Base-by-base conservation (phyloP, 2,888 invertebrate genomes). In the Sacculina carcini region DNA sequence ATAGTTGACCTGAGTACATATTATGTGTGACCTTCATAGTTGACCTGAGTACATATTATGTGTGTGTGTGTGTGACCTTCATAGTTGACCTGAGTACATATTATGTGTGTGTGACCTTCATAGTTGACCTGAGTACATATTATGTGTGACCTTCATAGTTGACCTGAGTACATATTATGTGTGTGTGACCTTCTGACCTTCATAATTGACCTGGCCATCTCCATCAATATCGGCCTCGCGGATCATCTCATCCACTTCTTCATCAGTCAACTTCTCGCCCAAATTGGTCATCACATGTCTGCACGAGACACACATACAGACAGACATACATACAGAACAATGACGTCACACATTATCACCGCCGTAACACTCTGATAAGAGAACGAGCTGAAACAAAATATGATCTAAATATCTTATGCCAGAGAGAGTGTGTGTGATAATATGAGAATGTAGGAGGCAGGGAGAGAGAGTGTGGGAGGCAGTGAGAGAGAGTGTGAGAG, bases 241-340 rank as follows among this genome's bases (percentile, higher is more conserved):
- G 71, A 94, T 92, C 92, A 96, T 94, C 73, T 96, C 94, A 69
- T 94, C 92, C 62, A 96, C 92, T 70, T 96, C 94, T 70, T 92
- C 92, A 72, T 92, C 92, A 65, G 94, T 96, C 67, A 96, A 77
- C 71, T 96, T 96, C 73, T 96, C 94, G 57, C 94, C 94, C 63
- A 96, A 80, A 75, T 96, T 96, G 73, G 94, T 96, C 94, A 96
- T 94, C 59, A 96, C 94, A 73, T 96, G 92, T 73, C 94, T 56
- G 48, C 6, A 44, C n/a, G 19, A 12, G 44, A 23, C 10, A 42
- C 10, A n/a, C 19, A n/a, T 19, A n/a, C 42, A 42, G 19, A n/a
- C 19, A 42, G n/a, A 10, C 10, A n/a, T n/a, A n/a, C n/a, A n/a
- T n/a, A n/a, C n/a, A n/a, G n/a, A n/a, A n/a, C n/a, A n/a, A n/a